Conservation (phyloP, 2,797 vertebrate genomes). For the Sandelia bainsii region DNA sequence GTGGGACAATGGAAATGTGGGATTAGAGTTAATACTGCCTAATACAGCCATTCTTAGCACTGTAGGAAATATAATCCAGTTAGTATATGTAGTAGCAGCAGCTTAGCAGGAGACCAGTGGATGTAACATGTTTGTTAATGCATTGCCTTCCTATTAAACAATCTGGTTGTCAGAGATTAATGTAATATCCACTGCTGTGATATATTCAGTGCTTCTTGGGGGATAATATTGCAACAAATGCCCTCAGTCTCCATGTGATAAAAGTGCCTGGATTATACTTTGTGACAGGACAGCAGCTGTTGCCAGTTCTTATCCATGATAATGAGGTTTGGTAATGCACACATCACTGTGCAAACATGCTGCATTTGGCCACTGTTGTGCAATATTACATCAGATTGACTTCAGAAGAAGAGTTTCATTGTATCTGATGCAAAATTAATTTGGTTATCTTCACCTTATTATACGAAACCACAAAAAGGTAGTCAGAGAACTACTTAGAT, state of each 20-base stretch:
- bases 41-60: slow-evolving; percentile 74
- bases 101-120: slow-evolving; percentile 31
- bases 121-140: slow-evolving; percentile 47
- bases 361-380: slow-evolving; percentile 12
- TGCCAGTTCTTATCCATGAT: slow-evolving; percentile 30
- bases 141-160: slow-evolving; percentile 35
- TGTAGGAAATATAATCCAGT: slow-evolving; percentile 79
- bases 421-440: neutral
- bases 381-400: neutral
- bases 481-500: neutral
- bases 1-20: slow-evolving; percentile 44
- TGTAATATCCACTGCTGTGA: slow-evolving; percentile 14
- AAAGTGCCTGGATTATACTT: slow-evolving; percentile 22
- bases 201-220: slow-evolving; percentile 22
- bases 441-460: neutral
- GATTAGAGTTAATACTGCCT: slow-evolving; percentile 80
- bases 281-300: slow-evolving; percentile 46
- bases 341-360: slow-evolving; percentile 29
- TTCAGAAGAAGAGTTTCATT: neutral
- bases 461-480: neutral
- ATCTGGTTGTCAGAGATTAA: slow-evolving; percentile 29
- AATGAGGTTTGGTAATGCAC: slow-evolving; percentile 33
- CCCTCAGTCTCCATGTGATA: slow-evolving; percentile 13
- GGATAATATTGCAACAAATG: slow-evolving; percentile 24
- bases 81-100: slow-evolving; percentile 57